phyloP scores from a whole-genome alignment of 2,888 invertebrate genomes.

The Spisula subtruncata region DNA sequence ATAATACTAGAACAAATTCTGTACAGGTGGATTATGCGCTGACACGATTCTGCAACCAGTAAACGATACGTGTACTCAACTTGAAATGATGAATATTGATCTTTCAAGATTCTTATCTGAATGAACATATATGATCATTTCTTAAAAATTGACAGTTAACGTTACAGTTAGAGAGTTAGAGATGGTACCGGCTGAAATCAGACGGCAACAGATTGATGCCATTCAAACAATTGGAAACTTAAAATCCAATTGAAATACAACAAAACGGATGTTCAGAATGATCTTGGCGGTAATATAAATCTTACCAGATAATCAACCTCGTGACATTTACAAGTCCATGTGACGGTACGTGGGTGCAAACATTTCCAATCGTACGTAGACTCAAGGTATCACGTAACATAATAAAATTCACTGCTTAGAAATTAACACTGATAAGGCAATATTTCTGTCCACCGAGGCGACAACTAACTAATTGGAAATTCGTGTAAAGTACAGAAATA shows the following conservation, averaged over 20 bases:
- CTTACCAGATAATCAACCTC: not conserved
- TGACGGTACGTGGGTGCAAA: not conserved
- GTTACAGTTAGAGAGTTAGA: too few species aligned
- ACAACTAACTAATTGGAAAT: too few species aligned
- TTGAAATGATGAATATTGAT: too few species aligned
- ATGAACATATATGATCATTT: too few species aligned
- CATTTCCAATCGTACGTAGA: not conserved
- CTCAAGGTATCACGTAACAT: conserved; percentile 7
- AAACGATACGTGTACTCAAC: too few species aligned
- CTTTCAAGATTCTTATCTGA: too few species aligned
- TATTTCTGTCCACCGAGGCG: not conserved
- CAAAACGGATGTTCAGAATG: not conserved
- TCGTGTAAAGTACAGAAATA: not conserved
- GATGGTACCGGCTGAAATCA: too few species aligned
- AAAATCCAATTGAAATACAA: not conserved
- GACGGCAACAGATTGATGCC: not conserved
- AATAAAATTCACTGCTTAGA: not conserved
- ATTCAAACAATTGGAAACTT: not conserved
- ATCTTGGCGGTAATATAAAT: not conserved
- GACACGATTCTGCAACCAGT: too few species aligned
- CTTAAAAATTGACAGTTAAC: too few species aligned
- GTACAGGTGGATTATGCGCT: too few species aligned
- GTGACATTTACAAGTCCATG: not conserved
- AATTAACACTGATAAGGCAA: not conserved
- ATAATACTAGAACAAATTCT: too few species aligned